Base-by-base conservation (phyloP, 2,888 invertebrate genomes). In the Chymomyza fuscimana region DNA sequence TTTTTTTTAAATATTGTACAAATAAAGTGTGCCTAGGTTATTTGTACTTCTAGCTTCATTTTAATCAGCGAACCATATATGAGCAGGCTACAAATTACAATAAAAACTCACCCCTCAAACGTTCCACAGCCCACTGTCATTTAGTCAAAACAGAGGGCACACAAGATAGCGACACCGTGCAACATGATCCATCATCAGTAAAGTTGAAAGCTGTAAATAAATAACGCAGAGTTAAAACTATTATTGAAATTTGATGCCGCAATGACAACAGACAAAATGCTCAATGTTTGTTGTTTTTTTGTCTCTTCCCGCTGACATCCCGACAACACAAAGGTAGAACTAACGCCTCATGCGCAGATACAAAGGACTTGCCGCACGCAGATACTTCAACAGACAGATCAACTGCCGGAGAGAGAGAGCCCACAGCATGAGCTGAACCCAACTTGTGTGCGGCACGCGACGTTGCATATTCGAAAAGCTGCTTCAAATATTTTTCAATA, bases 381-480 rank as follows among this genome's bases (percentile, higher is more conserved):
- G 63, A 63, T 62, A 70, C 29, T 10, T 7, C 9, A 19, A 40
- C 74, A 70, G 72, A 76, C 77, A 67, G 74, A 70, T 77, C 77
- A 61, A 60, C 68, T 69, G 65, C 32, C 63, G 19, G 25, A 25
- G 25, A 25, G 25, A 58, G 71, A 61, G 70, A 64, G 73, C 81
- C 77, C 84, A 81, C 83, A 84, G 88, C 83, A 74, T 84, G 87
- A 72, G 76, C 77, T n/a, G 65, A 51, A 65, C 40, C 54, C 82
- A 86, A 88, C 87, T 83, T 88, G 83, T 19, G 83, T 84, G 84
- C 84, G 74, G 81, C 82, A 87, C 82, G 82, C 83, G 83, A 88
- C 83, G 72, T 62, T 56, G 51, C 15, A 51, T 51, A 62, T 12
- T 63, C 32, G 60, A 71, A 61, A 82, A 80, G 81, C 72, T 73